Percentiles rank a stretch among this genome's conserved stretches.
These are phyloP conservation scores for Austrolebias charrua DNA, from an alignment of 2,797 vertebrate genomes.

Conservation along the genomic window DNA sequence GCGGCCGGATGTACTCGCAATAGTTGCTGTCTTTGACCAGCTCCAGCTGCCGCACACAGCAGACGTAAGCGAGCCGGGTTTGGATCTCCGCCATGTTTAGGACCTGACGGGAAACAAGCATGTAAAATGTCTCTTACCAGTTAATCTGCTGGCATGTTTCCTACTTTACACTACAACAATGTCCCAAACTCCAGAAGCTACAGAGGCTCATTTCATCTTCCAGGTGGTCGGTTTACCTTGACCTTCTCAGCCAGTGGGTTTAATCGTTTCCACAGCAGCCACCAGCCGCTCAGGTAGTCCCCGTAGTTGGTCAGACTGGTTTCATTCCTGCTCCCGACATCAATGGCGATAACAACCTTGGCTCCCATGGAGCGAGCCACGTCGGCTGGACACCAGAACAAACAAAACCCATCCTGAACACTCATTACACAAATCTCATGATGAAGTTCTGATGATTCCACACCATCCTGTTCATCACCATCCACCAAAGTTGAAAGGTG, in stretches of 20 bases:
- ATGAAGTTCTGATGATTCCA: background rate
- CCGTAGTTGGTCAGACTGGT: constrained; percentile 93
- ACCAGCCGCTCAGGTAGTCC: constrained; percentile 91
- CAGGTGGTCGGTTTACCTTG: constrained; percentile 77
- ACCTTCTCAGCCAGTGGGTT: constrained; percentile 89
- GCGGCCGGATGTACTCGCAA: constrained; percentile 92
- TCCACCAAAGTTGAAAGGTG: no score
- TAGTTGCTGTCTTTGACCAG: constrained; percentile 89
- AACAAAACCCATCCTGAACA: background rate
- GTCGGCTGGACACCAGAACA: constrained; percentile 77
- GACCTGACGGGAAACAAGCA: constrained; percentile 75
- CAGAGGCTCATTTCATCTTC: no score
- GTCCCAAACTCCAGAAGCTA: no score
- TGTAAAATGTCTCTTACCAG: background rate
- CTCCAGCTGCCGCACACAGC: constrained; percentile 93
- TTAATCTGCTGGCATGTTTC: background rate
- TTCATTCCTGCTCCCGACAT: constrained; percentile 91
- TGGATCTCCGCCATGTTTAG: constrained; percentile 98
- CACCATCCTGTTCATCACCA: background rate
- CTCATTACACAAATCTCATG: background rate
- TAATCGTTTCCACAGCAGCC: constrained; percentile 94
- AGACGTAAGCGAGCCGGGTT: constrained; percentile 91
- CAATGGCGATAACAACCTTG: constrained; percentile 91
- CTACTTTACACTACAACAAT: no score
- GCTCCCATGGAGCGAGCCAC: constrained; percentile 91